phyloP scores from a whole-genome alignment of 1,140 invertebrate genomes.

The Ips nitidus region DNA sequence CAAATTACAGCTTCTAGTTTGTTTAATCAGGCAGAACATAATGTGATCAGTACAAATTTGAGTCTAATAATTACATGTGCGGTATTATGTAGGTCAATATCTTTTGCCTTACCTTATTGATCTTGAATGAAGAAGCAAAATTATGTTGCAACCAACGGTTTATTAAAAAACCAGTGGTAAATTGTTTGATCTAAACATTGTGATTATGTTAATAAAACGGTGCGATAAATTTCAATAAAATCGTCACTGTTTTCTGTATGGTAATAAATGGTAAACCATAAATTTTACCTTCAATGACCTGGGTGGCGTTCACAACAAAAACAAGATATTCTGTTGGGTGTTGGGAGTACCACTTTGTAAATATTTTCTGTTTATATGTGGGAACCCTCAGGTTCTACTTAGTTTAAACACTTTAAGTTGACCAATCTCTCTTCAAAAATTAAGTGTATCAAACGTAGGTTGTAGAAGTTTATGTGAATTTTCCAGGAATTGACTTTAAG shows the following conservation, averaged over 20 bases:
- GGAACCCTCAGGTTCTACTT: no score
- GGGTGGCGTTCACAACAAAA: constrained; percentile 42
- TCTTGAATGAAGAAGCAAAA: neutral
- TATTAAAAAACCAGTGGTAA: neutral
- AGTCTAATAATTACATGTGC: neutral
- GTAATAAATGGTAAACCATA: constrained; percentile 40
- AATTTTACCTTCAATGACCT: constrained; percentile 43
- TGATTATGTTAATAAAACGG: constrained; percentile 15
- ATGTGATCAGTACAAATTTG: neutral
- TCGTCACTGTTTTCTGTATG: constrained; percentile 43
- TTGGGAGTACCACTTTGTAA: constrained; percentile 18
- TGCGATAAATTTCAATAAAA: constrained; percentile 45
- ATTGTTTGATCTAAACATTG: constrained; percentile 5
- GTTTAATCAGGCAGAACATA: constrained; percentile 5
- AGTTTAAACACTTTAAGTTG: no score
- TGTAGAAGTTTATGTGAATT: no score
- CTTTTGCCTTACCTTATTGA: neutral
- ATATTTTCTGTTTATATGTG: neutral
- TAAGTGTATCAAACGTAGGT: no score
- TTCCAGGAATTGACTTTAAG: no score
- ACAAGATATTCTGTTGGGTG: constrained; percentile 43
- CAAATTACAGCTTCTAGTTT: constrained; percentile 3
- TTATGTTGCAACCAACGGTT: no score
- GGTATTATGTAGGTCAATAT: neutral
- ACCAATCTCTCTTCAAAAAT: no score